These are phyloP conservation scores for Pristionchus arcanus DNA, from an alignment of 2,888 invertebrate species.

Conservation along the genomic window DNA sequence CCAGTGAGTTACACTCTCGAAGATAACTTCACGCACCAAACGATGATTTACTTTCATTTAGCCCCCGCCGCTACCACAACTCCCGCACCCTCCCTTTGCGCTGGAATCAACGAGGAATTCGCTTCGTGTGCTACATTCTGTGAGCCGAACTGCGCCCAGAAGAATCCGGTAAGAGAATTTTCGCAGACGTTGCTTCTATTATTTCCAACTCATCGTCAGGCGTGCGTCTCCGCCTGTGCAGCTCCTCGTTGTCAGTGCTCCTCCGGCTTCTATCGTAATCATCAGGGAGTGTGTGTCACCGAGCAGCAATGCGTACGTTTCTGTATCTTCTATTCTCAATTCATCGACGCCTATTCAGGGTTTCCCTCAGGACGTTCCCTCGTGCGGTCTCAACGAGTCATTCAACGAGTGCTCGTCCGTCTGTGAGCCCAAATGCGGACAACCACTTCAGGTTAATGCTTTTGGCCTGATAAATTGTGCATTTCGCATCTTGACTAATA, in stretches of 20 bases:
- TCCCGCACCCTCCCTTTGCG: not conserved
- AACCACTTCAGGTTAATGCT: not conserved
- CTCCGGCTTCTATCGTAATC: not conserved
- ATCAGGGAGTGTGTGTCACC: constrained; percentile 6
- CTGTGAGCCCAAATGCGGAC: constrained; percentile 13
- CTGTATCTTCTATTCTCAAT: not conserved
- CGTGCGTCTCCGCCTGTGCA: not conserved
- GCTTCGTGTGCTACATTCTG: constrained; percentile 13
- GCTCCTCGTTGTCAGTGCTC: constrained; percentile 39
- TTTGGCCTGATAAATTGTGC: no score
- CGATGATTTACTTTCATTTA: not conserved
- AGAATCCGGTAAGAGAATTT: not conserved
- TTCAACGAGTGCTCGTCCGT: not conserved
- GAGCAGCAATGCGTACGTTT: not conserved
- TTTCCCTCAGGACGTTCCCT: not conserved
- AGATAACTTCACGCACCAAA: not conserved
- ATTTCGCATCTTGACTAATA: no score
- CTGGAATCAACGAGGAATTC: constrained; percentile 4
- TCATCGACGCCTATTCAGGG: not conserved
- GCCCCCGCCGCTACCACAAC: not conserved
- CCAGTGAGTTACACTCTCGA: not conserved
- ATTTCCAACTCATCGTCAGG: not conserved
- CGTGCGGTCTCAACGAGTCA: constrained; percentile 1
- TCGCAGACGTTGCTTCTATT: not conserved
- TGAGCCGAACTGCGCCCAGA: constrained; percentile 19